These are phyloP conservation scores for Novumbra hubbsi DNA, from an alignment of 2,797 vertebrate genomes.

Conservation along the genomic window DNA sequence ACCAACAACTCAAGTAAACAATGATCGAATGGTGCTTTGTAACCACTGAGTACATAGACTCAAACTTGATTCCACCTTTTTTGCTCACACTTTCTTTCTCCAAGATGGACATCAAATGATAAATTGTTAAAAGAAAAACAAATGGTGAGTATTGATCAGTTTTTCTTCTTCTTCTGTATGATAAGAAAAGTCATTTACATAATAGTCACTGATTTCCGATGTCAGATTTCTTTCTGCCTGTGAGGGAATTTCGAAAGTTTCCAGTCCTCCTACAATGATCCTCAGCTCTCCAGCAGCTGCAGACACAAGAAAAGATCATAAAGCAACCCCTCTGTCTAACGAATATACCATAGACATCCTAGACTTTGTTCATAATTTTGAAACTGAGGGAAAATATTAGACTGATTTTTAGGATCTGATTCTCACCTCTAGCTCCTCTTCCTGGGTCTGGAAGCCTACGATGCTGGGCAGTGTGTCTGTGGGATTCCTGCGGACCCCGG, in stretches of 20 bases:
- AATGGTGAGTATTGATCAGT: constrained; percentile 77
- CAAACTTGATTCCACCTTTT: constrained; percentile 55
- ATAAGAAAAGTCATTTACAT: constrained; percentile 79
- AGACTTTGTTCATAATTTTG: background rate
- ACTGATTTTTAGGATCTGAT: background rate
- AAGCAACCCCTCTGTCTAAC: background rate
- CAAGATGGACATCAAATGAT: constrained; percentile 60
- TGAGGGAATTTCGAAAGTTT: constrained; percentile 44
- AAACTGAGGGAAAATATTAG: background rate
- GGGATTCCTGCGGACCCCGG: constrained; percentile 75
- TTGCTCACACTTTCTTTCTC: constrained; percentile 39
- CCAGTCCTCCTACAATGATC: constrained; percentile 60
- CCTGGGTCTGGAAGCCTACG: constrained; percentile 75
- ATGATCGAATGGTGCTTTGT: constrained; percentile 45
- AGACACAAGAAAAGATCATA: constrained; percentile 32
- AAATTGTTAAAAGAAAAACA: constrained; percentile 62
- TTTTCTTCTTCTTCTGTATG: constrained; percentile 63
- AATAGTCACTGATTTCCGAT: constrained; percentile 72
- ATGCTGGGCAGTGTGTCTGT: constrained; percentile 77
- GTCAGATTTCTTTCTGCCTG: constrained; percentile 41
- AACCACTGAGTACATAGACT: constrained; percentile 62
- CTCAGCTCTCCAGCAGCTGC: constrained; percentile 92
- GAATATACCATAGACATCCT: background rate
- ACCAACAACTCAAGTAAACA: constrained; percentile 48
- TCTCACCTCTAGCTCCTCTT: constrained; percentile 68